These are phyloP conservation scores for Chlorocebus sabaeus DNA, from an alignment of 2,113 vertebrate genomes.

Conservation along the genomic window DNA sequence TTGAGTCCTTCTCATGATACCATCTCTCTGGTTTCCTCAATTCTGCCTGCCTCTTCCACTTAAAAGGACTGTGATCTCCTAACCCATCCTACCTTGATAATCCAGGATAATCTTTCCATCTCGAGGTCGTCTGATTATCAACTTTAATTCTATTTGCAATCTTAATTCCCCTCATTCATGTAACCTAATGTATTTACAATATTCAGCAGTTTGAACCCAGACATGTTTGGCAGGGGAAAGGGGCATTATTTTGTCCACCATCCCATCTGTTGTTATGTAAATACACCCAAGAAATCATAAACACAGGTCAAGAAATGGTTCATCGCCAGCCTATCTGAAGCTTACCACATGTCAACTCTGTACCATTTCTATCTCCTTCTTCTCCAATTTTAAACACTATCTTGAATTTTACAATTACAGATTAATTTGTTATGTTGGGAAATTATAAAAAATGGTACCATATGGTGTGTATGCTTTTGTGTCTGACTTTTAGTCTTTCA, in stretches of 20 bases:
- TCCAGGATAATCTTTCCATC: neutral
- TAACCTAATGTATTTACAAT: neutral
- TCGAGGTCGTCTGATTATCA: neutral
- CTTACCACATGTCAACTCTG: neutral
- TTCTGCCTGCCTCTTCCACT: neutral
- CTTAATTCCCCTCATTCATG: neutral
- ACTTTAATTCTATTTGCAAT: neutral
- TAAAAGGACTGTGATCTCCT: neutral
- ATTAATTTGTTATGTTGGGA: neutral
- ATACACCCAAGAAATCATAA: neutral
- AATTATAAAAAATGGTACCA: neutral
- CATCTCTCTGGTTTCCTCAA: neutral
- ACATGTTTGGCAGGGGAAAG: neutral
- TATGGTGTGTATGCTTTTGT: neutral
- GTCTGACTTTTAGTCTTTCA: neutral
- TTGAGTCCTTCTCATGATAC: neutral
- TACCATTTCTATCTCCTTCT: neutral
- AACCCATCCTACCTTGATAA: neutral
- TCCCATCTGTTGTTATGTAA: neutral
- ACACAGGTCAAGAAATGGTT: neutral
- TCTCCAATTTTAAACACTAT: neutral
- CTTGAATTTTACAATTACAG: neutral
- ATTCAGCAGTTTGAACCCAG: neutral
- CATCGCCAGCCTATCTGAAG: neutral
- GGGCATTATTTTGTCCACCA: neutral